Conservation (phyloP, 1,140 invertebrate species). For the Dolichoris vasculosae region DNA sequence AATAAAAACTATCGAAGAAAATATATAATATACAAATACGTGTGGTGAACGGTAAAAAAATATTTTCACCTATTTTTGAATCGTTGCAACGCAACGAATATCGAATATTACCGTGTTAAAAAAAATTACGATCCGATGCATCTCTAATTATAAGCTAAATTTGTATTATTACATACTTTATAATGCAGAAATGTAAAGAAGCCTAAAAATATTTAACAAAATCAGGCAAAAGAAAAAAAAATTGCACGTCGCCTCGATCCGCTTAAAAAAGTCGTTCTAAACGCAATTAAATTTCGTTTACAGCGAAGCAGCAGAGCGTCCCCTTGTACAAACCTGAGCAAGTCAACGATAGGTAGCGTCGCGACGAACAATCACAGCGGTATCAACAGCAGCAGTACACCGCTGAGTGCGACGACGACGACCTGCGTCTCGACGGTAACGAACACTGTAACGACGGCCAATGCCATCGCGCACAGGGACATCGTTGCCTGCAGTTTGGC, state of each 20-base stretch:
- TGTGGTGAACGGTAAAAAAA: too few relatives aligned
- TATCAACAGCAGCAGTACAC: constrained; percentile 61
- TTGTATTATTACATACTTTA: too few relatives aligned
- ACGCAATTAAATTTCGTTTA: constrained; percentile 34
- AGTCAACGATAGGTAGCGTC: constrained; percentile 67
- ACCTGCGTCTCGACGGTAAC: constrained; percentile 73
- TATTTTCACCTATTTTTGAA: too few relatives aligned
- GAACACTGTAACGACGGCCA: constrained; percentile 73
- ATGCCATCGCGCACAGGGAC: constrained; percentile 73
- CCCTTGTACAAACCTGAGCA: constrained; percentile 70
- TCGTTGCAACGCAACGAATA: too few relatives aligned
- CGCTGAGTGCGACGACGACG: constrained; percentile 69
- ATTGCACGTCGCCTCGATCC: not conserved
- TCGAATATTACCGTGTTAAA: too few relatives aligned
- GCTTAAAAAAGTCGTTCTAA: not conserved
- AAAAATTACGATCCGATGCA: too few relatives aligned
- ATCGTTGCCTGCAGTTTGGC: constrained; percentile 73
- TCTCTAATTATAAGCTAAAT: too few relatives aligned
- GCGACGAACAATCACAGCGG: constrained; percentile 62
- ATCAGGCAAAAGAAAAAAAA: too few relatives aligned
- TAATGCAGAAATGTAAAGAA: too few relatives aligned
- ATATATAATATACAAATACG: too few relatives aligned
- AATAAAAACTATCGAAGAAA: too few relatives aligned
- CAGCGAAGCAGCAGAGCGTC: constrained; percentile 72
- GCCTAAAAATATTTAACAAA: too few relatives aligned